A percentile compares a stretch with the other conserved stretches of the same genome.
These are phyloP conservation scores for Gryllus longicercus DNA, from an alignment of 2,888 invertebrate genomes.

Conservation along the genomic window DNA sequence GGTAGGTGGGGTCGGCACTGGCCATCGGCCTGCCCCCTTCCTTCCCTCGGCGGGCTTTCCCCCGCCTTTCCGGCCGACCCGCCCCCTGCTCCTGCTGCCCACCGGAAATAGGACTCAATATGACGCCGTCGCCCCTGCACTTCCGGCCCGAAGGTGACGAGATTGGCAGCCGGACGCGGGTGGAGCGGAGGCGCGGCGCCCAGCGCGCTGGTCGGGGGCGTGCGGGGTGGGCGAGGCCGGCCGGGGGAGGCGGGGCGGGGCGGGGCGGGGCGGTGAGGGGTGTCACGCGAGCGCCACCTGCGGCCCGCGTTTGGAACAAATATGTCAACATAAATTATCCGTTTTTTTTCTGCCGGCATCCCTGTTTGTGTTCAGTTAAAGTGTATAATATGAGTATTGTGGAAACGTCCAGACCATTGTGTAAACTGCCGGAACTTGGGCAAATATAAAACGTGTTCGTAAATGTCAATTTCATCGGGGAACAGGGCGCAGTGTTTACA, in stretches of 20 bases:
- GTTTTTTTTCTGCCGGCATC: neutral
- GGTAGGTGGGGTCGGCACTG: neutral
- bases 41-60: neutral
- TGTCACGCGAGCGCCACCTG: neutral
- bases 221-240: neutral
- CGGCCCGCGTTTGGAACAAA: neutral
- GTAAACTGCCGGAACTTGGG: neutral
- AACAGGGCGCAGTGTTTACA: no score
- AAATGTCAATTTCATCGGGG: no score
- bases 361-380: conserved; percentile 8
- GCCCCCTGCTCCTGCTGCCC: neutral
- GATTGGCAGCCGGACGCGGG: neutral
- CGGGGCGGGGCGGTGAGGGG: neutral
- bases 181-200: neutral
- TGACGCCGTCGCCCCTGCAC: neutral
- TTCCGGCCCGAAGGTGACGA: conserved; percentile 9
- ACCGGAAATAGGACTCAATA: conserved; percentile 17
- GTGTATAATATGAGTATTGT: neutral
- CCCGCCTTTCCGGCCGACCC: neutral
- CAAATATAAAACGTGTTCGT: no score
- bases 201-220: neutral
- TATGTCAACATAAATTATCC: conserved; percentile 5
- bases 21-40: neutral
- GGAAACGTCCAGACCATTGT: neutral
- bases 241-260: neutral